Percentiles rank a stretch among this genome's conserved stretches.
These are phyloP conservation scores for Beris morrisii DNA, from an alignment of 2,888 invertebrate genomes.

Conservation along the genomic window DNA sequence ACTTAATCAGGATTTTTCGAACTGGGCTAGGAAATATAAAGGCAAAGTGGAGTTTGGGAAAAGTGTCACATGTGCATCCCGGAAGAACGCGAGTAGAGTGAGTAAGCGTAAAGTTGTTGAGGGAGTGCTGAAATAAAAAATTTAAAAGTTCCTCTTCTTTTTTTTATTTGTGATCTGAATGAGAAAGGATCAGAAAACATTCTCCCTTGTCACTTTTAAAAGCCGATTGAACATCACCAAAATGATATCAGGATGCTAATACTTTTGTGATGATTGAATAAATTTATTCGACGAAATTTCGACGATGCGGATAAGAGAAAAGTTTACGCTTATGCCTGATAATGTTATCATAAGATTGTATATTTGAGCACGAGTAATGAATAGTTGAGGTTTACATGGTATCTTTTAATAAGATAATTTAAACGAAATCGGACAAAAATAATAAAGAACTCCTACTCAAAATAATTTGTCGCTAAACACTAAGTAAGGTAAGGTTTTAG, in stretches of 20 bases:
- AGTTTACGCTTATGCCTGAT: too few species aligned
- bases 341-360: too few species aligned
- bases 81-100: constrained; percentile 33
- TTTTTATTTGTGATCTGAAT: background rate
- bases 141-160: constrained; percentile 23
- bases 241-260: constrained; percentile 1
- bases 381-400: too few species aligned
- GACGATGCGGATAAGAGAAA: too few species aligned
- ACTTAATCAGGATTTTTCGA: constrained; percentile 22
- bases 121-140: constrained; percentile 23
- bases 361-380: too few species aligned
- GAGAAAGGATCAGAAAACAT: constrained; percentile 22
- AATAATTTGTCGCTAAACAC: too few species aligned
- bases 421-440: too few species aligned
- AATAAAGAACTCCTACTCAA: too few species aligned
- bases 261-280: constrained; percentile 7
- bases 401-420: too few species aligned
- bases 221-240: constrained; percentile 24
- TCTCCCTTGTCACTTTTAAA: constrained; percentile 13
- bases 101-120: constrained; percentile 24
- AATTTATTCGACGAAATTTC: too few species aligned
- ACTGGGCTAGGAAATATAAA: background rate
- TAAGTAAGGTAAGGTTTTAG: too few species aligned
- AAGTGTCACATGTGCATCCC: constrained; percentile 55
- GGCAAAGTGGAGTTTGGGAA: constrained; percentile 57